A percentile compares a stretch with the other conserved stretches of the same genome.
Evolutionary conservation across 2,113 vertebrate species (phyloP).

Genomic region (Crocuta crocuta): DNA sequence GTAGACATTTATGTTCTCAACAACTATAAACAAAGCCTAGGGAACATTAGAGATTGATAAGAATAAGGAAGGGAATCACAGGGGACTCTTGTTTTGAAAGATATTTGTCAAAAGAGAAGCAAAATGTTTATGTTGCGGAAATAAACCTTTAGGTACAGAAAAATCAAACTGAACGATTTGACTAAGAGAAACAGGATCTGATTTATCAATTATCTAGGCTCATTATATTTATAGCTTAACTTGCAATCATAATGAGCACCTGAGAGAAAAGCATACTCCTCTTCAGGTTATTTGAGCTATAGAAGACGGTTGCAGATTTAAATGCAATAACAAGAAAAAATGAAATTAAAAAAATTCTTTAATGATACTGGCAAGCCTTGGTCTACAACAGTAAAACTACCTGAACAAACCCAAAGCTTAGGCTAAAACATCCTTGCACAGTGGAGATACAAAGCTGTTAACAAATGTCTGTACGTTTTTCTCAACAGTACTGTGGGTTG

Average conservation of each 20-base stretch:
- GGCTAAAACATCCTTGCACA: not conserved
- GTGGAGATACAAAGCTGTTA: not conserved
- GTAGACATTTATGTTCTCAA: not conserved
- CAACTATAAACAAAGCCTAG: not conserved
- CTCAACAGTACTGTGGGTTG: not conserved
- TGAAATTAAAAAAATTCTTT: not conserved
- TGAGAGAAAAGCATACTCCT: not conserved
- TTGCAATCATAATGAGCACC: not conserved
- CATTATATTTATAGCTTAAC: not conserved
- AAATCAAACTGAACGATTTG: not conserved
- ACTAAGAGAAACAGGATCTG: not conserved
- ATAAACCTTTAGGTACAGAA: not conserved
- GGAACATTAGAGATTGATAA: not conserved
- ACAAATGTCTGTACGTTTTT: not conserved
- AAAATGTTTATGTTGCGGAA: not conserved
- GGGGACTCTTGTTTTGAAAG: not conserved
- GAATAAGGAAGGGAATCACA: not conserved
- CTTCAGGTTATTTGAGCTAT: not conserved
- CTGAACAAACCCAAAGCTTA: not conserved
- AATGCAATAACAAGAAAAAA: constrained; percentile 3
- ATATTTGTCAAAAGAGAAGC: not conserved
- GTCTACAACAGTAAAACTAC: constrained; percentile 3
- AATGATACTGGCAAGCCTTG: constrained; percentile 39
- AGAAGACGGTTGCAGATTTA: not conserved
- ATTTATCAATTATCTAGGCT: not conserved